A percentile compares a stretch with the other conserved stretches of the same genome.
Evolutionary conservation across 2,113 vertebrate genomes (phyloP).

Genomic region (Fulmarus glacialis): DNA sequence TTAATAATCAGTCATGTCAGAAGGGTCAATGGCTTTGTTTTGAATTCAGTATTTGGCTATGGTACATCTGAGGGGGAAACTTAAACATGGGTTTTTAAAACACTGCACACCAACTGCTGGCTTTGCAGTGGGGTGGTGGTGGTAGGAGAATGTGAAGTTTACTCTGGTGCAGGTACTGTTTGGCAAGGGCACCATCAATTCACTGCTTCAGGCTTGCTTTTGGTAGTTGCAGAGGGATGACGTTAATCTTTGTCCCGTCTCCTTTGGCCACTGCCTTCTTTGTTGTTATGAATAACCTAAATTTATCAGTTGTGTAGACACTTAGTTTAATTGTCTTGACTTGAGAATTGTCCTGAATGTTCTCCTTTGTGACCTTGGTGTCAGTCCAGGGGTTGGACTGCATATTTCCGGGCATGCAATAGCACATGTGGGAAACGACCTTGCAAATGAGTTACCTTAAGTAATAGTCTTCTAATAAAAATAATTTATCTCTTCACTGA

Average conservation of each 20-base stretch:
- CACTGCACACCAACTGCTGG: background rate
- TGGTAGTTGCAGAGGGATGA: background rate
- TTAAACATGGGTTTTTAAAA: background rate
- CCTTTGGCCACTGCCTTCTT: background rate
- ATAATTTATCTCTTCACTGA: background rate
- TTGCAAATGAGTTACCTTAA: background rate
- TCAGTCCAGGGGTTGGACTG: background rate
- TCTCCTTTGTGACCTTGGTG: background rate
- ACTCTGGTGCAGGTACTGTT: background rate
- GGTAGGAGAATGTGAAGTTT: background rate
- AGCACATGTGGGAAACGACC: background rate
- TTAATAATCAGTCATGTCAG: background rate
- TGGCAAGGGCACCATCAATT: background rate
- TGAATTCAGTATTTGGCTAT: background rate
- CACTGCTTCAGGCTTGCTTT: background rate
- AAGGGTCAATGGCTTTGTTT: background rate
- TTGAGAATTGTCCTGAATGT: background rate
- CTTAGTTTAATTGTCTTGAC: background rate
- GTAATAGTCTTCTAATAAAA: background rate
- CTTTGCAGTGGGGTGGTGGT: background rate
- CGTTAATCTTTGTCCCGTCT: fast-evolving
- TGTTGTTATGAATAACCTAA: background rate
- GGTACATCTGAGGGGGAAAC: background rate
- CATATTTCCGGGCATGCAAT: background rate
- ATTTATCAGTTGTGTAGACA: background rate